A percentile compares a stretch with the other conserved stretches of the same genome.
Conservation (phyloP, 37 sponge, comb jelly and placozoan species). For the Halichondria panicea region DNA sequence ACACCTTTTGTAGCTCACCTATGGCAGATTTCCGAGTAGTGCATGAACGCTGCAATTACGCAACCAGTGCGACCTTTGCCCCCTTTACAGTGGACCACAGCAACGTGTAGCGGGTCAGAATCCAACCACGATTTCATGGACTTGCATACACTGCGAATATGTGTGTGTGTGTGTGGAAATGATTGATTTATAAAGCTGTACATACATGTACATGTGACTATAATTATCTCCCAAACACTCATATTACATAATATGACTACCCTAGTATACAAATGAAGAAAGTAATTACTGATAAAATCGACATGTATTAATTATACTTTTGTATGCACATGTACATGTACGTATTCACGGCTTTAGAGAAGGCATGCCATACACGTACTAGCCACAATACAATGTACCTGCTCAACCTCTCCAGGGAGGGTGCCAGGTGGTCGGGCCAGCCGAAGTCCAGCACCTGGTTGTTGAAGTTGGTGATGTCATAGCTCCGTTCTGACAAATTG, state of each 20-base stretch:
- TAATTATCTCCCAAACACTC: no score
- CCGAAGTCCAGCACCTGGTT: constrained; percentile 99
- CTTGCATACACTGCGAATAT: constrained; percentile 72
- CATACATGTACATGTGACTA: no score
- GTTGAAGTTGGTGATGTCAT: constrained; percentile 92
- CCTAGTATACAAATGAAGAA: background rate
- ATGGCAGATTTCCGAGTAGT: constrained; percentile 92
- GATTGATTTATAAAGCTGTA: no score
- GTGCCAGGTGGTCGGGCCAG: constrained; percentile 99
- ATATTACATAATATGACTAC: background rate
- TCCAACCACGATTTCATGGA: constrained; percentile 96
- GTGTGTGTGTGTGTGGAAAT: background rate
- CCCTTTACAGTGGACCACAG: constrained; percentile 98
- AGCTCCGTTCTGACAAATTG: constrained; percentile 92
- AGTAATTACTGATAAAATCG: background rate
- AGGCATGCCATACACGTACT: background rate
- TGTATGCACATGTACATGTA: background rate
- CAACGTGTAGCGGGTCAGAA: constrained; percentile 87
- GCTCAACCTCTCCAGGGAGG: constrained; percentile 87
- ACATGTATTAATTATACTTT: background rate
- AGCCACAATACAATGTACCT: constrained; percentile 37
- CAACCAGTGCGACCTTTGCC: constrained; percentile 98
- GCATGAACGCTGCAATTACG: constrained; percentile 96
- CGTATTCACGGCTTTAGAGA: background rate
- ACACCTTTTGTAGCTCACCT: constrained; percentile 25